Evolutionary conservation across 2,888 invertebrate genomes (phyloP).

Genomic region (Troilus luridus): DNA sequence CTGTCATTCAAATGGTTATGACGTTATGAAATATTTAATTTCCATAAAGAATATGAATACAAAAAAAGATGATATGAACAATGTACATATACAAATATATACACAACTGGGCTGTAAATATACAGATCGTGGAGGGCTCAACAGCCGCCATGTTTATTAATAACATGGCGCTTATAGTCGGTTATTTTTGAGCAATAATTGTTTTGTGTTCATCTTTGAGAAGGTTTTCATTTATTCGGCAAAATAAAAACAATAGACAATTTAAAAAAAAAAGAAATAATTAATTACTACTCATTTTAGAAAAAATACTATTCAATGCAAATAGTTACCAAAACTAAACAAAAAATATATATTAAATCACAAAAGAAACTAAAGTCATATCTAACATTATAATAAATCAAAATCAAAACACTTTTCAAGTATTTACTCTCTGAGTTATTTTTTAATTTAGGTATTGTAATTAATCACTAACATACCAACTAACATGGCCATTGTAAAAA

Average conservation of each 20-base stretch:
- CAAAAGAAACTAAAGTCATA: too few relatives aligned
- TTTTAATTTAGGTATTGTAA: too few relatives aligned
- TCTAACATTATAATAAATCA: too few relatives aligned
- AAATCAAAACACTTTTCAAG: too few relatives aligned
- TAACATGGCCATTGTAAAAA: too few relatives aligned
- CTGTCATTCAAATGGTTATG: too few relatives aligned
- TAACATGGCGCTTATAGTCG: background rate
- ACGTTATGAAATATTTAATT: background rate
- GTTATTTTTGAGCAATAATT: background rate
- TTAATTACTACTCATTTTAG: too few relatives aligned
- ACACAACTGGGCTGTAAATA: background rate
- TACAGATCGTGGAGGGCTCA: background rate
- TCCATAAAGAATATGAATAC: background rate
- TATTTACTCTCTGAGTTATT: too few relatives aligned
- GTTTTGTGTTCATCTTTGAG: background rate
- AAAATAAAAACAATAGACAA: background rate
- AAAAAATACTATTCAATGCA: too few relatives aligned
- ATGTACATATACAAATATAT: background rate
- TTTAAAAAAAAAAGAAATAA: background rate
- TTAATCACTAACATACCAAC: too few relatives aligned
- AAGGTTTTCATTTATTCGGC: background rate
- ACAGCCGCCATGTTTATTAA: background rate
- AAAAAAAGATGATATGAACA: background rate
- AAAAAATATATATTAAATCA: too few relatives aligned
- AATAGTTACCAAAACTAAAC: too few relatives aligned